phyloP scores from a whole-genome alignment of 2,888 invertebrate genomes.

The Anorthoa munda region DNA sequence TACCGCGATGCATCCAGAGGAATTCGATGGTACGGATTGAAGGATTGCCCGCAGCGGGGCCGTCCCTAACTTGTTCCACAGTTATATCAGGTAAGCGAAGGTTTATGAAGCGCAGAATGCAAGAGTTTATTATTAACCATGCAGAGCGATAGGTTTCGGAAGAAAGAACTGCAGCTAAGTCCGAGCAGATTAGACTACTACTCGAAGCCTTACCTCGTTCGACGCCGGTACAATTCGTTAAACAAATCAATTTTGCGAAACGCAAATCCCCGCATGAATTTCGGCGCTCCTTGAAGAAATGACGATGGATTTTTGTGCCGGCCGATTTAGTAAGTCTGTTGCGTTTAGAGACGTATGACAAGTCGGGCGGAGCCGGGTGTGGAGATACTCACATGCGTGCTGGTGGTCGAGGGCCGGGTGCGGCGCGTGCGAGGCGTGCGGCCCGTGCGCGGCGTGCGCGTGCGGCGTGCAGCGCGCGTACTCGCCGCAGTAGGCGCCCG shows the following conservation, averaged over 20 bases:
- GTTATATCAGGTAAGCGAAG: conserved; percentile 69
- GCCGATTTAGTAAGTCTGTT: neutral
- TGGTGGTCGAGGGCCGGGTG: conserved; percentile 78
- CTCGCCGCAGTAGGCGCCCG: conserved; percentile 84
- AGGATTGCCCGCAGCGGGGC: conserved; percentile 22
- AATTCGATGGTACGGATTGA: conserved; percentile 10
- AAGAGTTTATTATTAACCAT: conserved; percentile 71
- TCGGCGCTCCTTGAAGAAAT: conserved; percentile 8
- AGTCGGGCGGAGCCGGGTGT: conserved; percentile 41
- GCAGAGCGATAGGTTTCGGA: conserved; percentile 75
- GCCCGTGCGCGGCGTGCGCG: conserved; percentile 74
- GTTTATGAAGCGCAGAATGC: conserved; percentile 73
- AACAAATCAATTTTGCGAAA: conserved; percentile 20
- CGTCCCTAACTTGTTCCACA: conserved; percentile 59
- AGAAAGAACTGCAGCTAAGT: conserved; percentile 58
- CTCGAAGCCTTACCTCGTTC: conserved; percentile 59
- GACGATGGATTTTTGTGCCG: conserved; percentile 6
- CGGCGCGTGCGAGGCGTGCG: conserved; percentile 70
- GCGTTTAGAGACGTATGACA: conserved; percentile 11
- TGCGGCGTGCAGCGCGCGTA: conserved; percentile 82
- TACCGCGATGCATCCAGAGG: conserved; percentile 26
- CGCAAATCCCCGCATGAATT: conserved; percentile 6
- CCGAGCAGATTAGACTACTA: conserved; percentile 35
- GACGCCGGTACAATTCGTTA: neutral
- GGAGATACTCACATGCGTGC: conserved; percentile 84